Conservation (phyloP, 2,797 vertebrate species). For the Argentina silus region DNA sequence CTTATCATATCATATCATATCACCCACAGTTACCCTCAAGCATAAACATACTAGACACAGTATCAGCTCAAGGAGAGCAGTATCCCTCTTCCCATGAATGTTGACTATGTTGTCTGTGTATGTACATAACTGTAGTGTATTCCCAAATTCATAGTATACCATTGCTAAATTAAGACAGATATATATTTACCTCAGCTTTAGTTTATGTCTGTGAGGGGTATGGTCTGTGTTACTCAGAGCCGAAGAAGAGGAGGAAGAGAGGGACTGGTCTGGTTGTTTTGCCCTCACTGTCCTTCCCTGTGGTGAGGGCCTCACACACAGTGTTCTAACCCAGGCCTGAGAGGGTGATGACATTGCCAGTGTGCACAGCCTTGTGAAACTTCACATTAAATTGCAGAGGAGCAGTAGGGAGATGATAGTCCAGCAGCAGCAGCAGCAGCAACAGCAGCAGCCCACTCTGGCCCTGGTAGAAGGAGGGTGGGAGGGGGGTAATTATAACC, state of each 20-base stretch:
- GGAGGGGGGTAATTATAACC: constrained; percentile 64
- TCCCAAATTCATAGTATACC: too few relatives aligned
- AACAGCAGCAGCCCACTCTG: constrained; percentile 7
- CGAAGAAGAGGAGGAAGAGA: constrained; percentile 8
- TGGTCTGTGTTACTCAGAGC: too few relatives aligned
- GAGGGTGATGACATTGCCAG: constrained; percentile 46
- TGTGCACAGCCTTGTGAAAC: constrained; percentile 67
- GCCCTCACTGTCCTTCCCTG: neutral
- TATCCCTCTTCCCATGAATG: neutral
- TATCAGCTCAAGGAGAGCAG: neutral
- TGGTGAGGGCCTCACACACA: constrained; percentile 13
- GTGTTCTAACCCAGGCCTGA: constrained; percentile 35
- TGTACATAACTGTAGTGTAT: too few relatives aligned
- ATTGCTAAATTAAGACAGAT: too few relatives aligned
- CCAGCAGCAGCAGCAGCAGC: neutral
- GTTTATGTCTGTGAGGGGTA: too few relatives aligned
- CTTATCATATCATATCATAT: constrained; percentile 4
- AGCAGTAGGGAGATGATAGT: constrained; percentile 8
- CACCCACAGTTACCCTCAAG: constrained; percentile 13
- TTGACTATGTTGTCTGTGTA: too few relatives aligned
- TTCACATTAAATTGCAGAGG: constrained; percentile 58
- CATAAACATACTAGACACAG: neutral
- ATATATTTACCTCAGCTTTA: too few relatives aligned
- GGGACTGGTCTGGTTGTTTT: neutral
- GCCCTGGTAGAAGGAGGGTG: constrained; percentile 25